A percentile compares a stretch with the other conserved stretches of the same genome.
Evolutionary conservation across 2,888 invertebrate genomes (phyloP).

Genomic region (Aphrophora alni): DNA sequence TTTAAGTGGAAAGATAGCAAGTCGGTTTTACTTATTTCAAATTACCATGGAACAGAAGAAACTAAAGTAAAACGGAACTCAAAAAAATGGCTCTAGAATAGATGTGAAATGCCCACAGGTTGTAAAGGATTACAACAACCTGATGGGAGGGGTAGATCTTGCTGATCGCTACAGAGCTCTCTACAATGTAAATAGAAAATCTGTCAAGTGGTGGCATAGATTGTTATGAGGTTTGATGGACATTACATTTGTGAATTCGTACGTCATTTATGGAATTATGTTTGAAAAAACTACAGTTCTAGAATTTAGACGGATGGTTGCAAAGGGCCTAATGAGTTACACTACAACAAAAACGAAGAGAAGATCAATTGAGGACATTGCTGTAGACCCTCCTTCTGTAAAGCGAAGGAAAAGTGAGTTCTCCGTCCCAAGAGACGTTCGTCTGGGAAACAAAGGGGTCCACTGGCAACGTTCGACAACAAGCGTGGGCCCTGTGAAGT

Average conservation of each 20-base stretch:
- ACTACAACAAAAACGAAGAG: not conserved
- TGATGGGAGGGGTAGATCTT: slow-evolving; percentile 17
- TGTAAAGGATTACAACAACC: slow-evolving; percentile 13
- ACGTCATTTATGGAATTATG: not conserved
- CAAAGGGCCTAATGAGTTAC: not conserved
- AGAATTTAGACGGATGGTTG: not conserved
- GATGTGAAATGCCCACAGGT: not conserved
- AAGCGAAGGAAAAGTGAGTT: slow-evolving; percentile 3
- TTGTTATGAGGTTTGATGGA: slow-evolving; percentile 26
- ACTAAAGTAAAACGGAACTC: not conserved
- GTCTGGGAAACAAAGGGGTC: slow-evolving; percentile 7
- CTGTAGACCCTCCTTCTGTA: not conserved
- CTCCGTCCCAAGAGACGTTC: not conserved
- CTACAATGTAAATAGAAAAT: slow-evolving; percentile 20
- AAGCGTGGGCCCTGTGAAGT: slow-evolving; percentile 16
- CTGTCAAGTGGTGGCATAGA: slow-evolving; percentile 16
- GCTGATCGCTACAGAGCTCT: not conserved
- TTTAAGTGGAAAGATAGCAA: slow-evolving; percentile 19
- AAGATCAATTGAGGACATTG: not conserved
- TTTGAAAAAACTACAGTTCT: not conserved
- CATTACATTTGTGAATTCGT: not conserved
- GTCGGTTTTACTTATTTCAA: not conserved
- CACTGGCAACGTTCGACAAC: slow-evolving; percentile 16
- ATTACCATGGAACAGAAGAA: slow-evolving; percentile 19
- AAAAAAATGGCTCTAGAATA: slow-evolving; percentile 9